These are phyloP conservation scores for Epizoanthus illoricatus DNA, from an alignment of 92 coral and sea anemone species.

Conservation along the genomic window DNA sequence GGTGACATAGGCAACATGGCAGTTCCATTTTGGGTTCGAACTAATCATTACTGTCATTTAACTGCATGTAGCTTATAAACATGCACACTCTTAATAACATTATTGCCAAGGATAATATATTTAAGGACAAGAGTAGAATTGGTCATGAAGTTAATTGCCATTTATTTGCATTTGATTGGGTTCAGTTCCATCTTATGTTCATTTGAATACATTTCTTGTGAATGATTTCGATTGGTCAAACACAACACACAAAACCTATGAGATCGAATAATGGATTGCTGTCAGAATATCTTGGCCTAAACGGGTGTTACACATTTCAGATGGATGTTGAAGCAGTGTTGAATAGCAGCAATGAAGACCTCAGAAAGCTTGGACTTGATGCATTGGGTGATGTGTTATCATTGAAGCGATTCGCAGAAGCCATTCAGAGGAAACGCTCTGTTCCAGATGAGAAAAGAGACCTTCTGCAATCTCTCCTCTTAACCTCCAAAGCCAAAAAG, in stretches of 20 bases:
- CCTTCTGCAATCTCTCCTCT: conserved; percentile 16
- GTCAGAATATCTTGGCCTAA: conserved; percentile 7
- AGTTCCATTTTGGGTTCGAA: too few relatives aligned
- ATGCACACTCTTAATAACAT: conserved; percentile 8
- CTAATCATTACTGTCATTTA: too few relatives aligned
- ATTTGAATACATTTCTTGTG: conserved; percentile 11
- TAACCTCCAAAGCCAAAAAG: neutral
- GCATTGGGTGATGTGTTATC: conserved; percentile 5
- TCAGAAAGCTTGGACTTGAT: neutral
- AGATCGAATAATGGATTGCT: conserved; percentile 6
- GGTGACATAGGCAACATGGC: too few relatives aligned
- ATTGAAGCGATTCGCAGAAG: conserved; percentile 13
- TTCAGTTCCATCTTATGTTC: conserved; percentile 10
- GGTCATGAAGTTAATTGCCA: conserved; percentile 5
- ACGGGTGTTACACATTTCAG: conserved; percentile 11
- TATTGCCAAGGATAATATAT: neutral
- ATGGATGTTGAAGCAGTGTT: conserved; percentile 19
- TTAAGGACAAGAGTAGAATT: conserved; percentile 2
- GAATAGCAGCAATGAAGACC: conserved; percentile 21
- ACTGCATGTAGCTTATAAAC: neutral
- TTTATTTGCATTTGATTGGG: neutral
- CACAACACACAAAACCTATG: conserved; percentile 12
- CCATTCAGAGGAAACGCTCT: neutral
- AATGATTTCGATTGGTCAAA: conserved; percentile 10
- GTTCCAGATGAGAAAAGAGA: conserved; percentile 6